These are phyloP conservation scores for Halocynthia aurantium DNA, from an alignment of 23 tunicate species.

Conservation along the genomic window DNA sequence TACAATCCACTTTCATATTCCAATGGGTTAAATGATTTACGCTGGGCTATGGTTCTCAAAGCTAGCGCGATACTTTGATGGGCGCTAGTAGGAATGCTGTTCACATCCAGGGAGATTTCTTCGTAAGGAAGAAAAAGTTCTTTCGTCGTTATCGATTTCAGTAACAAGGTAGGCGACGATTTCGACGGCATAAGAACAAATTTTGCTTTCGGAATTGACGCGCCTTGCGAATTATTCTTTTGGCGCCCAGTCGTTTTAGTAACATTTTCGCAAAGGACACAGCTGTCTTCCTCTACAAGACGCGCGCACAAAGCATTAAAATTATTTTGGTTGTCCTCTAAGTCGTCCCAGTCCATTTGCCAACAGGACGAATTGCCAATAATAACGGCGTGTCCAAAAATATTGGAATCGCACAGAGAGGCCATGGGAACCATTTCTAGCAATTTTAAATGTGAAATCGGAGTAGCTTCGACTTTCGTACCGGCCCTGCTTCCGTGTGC, in stretches of 20 bases:
- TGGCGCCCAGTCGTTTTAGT: conserved; percentile 21
- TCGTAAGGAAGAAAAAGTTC: conserved; percentile 25
- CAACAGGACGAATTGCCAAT: conserved; percentile 69
- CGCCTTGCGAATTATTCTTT: neutral
- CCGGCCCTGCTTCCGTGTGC: neutral
- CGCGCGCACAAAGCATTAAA: conserved; percentile 51
- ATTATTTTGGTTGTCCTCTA: conserved; percentile 65
- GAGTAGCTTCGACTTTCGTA: conserved; percentile 9
- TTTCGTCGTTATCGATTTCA: conserved; percentile 51
- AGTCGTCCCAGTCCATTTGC: conserved; percentile 94
- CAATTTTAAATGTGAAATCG: conserved; percentile 38
- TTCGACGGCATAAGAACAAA: conserved; percentile 66
- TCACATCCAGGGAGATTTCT: no score
- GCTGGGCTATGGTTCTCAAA: no score
- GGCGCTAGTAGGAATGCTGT: no score
- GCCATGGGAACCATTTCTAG: conserved; percentile 21
- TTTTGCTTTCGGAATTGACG: conserved; percentile 26
- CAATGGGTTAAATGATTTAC: no score
- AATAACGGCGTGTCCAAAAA: conserved; percentile 55
- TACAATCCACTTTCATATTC: no score
- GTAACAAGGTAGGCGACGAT: conserved; percentile 26
- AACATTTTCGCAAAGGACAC: conserved; percentile 54
- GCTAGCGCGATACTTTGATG: no score
- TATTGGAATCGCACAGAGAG: conserved; percentile 55
- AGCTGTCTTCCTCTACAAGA: conserved; percentile 21